phyloP scores from a whole-genome alignment of 1,140 invertebrate species.

The Calephelis virginiensis region DNA sequence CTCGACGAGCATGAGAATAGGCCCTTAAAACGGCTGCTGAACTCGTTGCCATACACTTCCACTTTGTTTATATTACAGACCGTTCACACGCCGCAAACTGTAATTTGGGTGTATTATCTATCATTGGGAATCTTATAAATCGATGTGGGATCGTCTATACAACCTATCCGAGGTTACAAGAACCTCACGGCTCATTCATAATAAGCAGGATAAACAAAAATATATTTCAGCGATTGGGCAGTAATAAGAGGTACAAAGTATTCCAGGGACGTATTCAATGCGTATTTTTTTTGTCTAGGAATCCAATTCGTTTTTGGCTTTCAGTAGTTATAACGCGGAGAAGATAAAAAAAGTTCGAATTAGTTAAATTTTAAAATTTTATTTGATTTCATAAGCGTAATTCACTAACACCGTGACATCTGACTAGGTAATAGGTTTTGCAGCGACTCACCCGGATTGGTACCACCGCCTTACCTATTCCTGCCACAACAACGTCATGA shows the following conservation, averaged over 20 bases:
- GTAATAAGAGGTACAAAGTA: constrained; percentile 57
- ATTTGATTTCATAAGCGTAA: too few relatives aligned
- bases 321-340: too few relatives aligned
- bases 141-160: constrained; percentile 45
- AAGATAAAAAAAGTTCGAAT: too few relatives aligned
- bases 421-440: too few relatives aligned
- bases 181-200: constrained; percentile 43
- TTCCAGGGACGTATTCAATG: constrained; percentile 15
- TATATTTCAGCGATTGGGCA: constrained; percentile 48
- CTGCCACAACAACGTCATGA: too few relatives aligned
- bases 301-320: too few relatives aligned
- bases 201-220: constrained; percentile 53
- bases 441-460: too few relatives aligned
- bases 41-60: constrained; percentile 32
- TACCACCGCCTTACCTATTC: too few relatives aligned
- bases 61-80: constrained; percentile 28
- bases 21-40: constrained; percentile 10
- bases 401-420: too few relatives aligned
- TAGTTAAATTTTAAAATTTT: too few relatives aligned
- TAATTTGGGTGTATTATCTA: constrained; percentile 64
- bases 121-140: constrained; percentile 56
- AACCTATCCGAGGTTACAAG: constrained; percentile 25
- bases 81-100: constrained; percentile 49
- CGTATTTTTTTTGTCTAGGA: too few relatives aligned
- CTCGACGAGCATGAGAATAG: background rate